Conservation (phyloP, 1,140 invertebrate species). For the Amphibalanus amphitrite region DNA sequence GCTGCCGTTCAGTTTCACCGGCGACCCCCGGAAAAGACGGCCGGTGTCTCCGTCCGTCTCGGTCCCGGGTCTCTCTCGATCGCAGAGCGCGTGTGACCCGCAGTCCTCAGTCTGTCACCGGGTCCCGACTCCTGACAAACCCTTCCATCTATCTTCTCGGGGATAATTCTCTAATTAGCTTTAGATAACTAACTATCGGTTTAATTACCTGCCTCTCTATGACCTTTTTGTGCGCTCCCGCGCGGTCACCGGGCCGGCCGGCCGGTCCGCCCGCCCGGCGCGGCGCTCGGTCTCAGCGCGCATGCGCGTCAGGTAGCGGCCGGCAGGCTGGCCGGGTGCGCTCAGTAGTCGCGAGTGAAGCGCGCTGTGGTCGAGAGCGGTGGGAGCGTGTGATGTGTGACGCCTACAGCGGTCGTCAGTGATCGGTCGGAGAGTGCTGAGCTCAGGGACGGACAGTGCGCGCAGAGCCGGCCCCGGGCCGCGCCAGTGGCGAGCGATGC, state of each 20-base stretch:
- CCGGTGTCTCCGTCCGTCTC: neutral
- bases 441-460: neutral
- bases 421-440: neutral
- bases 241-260: too few species aligned
- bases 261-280: too few species aligned
- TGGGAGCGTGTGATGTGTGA: neutral
- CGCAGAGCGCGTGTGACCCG: neutral
- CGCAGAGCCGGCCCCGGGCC: too few species aligned
- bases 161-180: conserved; percentile 2
- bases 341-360: neutral
- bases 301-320: neutral
- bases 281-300: too few species aligned
- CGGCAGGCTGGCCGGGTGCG: too few species aligned
- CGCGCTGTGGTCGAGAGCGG: neutral
- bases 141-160: neutral
- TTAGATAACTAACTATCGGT: neutral
- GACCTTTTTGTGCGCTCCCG: neutral
- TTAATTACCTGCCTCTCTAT: neutral
- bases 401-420: neutral
- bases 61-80: neutral
- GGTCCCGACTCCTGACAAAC: neutral
- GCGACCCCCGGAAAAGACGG: neutral
- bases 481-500: too few species aligned
- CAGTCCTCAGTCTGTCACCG: neutral
- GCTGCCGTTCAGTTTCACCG: neutral